Percentiles rank a stretch among this genome's conserved stretches.
Evolutionary conservation across 2,888 invertebrate genomes (phyloP).

Genomic region (Oeneis ivallda): DNA sequence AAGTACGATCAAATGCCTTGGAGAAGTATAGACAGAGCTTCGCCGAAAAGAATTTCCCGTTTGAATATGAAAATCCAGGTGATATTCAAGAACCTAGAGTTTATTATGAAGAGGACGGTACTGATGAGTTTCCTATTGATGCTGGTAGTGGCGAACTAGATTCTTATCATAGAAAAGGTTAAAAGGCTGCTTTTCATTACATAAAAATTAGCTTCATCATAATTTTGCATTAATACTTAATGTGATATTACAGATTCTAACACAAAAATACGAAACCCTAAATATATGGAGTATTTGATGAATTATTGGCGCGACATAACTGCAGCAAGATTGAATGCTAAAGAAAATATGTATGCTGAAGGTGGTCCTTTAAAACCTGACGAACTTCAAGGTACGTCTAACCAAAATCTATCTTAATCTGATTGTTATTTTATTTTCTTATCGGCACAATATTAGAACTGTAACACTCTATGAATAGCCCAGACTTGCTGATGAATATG

Average conservation of each 20-base stretch:
- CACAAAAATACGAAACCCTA: conserved; percentile 53
- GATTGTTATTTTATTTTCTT: conserved; percentile 26
- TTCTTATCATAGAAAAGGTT: conserved; percentile 65
- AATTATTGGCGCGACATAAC: conserved; percentile 69
- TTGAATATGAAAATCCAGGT: conserved; percentile 73
- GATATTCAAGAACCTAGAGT: conserved; percentile 80
- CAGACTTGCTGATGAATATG: conserved; percentile 17
- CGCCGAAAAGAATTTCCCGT: conserved; percentile 72
- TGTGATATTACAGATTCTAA: conserved; percentile 39
- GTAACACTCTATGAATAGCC: conserved; percentile 25
- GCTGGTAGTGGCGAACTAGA: conserved; percentile 71
- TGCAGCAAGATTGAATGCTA: conserved; percentile 60
- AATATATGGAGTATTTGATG: conserved; percentile 72
- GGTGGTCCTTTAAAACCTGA: conserved; percentile 71
- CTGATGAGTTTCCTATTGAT: conserved; percentile 68
- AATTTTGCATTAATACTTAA: background rate
- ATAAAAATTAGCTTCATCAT: background rate
- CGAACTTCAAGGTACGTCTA: conserved; percentile 61
- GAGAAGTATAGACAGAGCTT: conserved; percentile 76
- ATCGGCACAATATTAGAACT: conserved; percentile 36
- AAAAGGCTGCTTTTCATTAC: conserved; percentile 8
- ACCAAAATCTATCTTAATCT: background rate
- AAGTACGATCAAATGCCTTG: conserved; percentile 68
- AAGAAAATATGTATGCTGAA: conserved; percentile 67
- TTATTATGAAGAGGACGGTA: conserved; percentile 79